Base-by-base conservation (phyloP, 2,888 invertebrate genomes). In the Meteorus cinctellus region DNA sequence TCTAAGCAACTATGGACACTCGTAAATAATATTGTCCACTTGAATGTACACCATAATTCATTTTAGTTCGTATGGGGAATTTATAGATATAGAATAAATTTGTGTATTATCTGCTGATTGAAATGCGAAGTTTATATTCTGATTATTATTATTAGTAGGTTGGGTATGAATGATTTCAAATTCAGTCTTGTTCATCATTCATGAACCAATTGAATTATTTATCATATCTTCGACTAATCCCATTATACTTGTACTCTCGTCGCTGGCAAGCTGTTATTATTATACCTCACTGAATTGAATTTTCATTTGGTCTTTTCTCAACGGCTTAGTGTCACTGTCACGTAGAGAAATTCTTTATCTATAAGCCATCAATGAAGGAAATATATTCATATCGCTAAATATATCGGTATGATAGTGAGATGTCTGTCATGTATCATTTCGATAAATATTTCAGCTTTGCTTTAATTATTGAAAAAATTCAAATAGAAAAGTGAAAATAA, bases 241-340 rank as follows among this genome's bases (percentile, higher is more conserved):
- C 27, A 67, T 67, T 67, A 67, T 67, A 45, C 24, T 45, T 67
- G 19, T 65, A 36, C 36, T 36, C 65, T 36, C 2, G 4, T 24
- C 12, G 24, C 24, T 27, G 41, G 41, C 14, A 24, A 67, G 41
- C 12, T 45, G 24, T 24, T 67, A 27, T 36, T 67, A 48, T 67
- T 45, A 41, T 27, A 12, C 36, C 41, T 45, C 14, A 41, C 12
- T 67, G 67, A 16, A 45, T 60, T 29, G 24, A 27, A 60, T 60
- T 60, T 67, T 67, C 45, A 45, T 67, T 67, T 67, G 27, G 48
- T 34, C 14, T 10, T 34, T 67, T 67, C 67, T 45, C 27, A 67
- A 27, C 45, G 67, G 67, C n/a, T 67, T 45, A 67, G 48, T 67
- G 67, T 67, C 45, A 67, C 67, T 67, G 66, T 41, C 67, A 67